These are phyloP conservation scores for Bombus difficillimus DNA, from an alignment of 1,140 invertebrate genomes.

Conservation along the genomic window DNA sequence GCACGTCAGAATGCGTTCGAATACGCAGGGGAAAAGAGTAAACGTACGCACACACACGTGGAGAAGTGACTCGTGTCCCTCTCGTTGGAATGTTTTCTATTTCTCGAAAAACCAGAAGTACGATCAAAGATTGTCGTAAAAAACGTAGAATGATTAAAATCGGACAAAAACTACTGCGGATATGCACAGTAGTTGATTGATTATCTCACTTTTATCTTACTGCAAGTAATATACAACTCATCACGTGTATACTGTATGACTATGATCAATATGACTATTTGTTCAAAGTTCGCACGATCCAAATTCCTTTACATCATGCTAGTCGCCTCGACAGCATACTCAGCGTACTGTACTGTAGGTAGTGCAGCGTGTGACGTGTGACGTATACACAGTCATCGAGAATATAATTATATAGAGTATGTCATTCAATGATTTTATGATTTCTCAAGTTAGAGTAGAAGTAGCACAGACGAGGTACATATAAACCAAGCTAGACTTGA, in stretches of 20 bases:
- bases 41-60: neutral
- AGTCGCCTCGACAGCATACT: conserved; percentile 53
- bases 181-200: neutral
- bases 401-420: conserved; percentile 12
- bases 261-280: conserved; percentile 50
- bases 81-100: neutral
- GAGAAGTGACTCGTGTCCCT: neutral
- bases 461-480: neutral
- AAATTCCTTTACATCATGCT: conserved; percentile 66
- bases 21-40: neutral
- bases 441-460: neutral
- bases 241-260: conserved; percentile 15
- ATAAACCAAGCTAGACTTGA: too few relatives aligned
- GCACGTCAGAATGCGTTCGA: neutral
- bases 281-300: conserved; percentile 69
- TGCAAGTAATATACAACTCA: neutral
- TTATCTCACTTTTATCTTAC: conserved; percentile 8
- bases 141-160: neutral
- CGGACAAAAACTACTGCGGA: neutral
- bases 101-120: neutral
- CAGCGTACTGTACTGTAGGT: too few relatives aligned
- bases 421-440: neutral
- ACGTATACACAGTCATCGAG: conserved; percentile 7
- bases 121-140: conserved; percentile 39
- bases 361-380: conserved; percentile 21